phyloP scores from a whole-genome alignment of 2,888 invertebrate species.

The Tribolium freemani region DNA sequence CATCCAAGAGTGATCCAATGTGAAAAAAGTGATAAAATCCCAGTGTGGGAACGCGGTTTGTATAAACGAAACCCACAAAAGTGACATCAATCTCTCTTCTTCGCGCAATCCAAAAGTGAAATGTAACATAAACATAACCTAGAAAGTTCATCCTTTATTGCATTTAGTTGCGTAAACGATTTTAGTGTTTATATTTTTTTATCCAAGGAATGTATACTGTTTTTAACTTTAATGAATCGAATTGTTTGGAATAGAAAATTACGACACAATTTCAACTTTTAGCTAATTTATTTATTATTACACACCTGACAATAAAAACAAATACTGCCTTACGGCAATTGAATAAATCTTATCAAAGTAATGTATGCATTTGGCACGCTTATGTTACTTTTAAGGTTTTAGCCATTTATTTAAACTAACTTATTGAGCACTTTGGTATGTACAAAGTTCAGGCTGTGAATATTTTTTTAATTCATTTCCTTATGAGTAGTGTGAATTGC shows the following conservation, averaged over 20 bases:
- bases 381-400: neutral
- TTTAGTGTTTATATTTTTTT: slow-evolving; percentile 14
- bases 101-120: slow-evolving; percentile 38
- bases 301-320: neutral
- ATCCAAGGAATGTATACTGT: neutral
- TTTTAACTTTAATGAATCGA: neutral
- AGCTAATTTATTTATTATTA: neutral
- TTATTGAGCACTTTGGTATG: no score
- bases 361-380: neutral
- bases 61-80: slow-evolving; percentile 37
- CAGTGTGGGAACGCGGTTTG: slow-evolving; percentile 16
- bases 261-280: neutral
- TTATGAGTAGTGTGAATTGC: no score
- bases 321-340: neutral
- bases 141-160: slow-evolving; percentile 35
- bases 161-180: slow-evolving; percentile 29
- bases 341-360: neutral
- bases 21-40: neutral
- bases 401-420: neutral
- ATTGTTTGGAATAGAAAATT: neutral
- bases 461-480: no score
- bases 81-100: slow-evolving; percentile 40
- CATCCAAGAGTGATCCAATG: neutral
- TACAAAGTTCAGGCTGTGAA: no score
- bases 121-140: slow-evolving; percentile 40